Percentiles rank a stretch among this genome's conserved stretches.
Evolutionary conservation across 2,113 vertebrate genomes (phyloP).

Genomic region (Pterocles gutturalis): DNA sequence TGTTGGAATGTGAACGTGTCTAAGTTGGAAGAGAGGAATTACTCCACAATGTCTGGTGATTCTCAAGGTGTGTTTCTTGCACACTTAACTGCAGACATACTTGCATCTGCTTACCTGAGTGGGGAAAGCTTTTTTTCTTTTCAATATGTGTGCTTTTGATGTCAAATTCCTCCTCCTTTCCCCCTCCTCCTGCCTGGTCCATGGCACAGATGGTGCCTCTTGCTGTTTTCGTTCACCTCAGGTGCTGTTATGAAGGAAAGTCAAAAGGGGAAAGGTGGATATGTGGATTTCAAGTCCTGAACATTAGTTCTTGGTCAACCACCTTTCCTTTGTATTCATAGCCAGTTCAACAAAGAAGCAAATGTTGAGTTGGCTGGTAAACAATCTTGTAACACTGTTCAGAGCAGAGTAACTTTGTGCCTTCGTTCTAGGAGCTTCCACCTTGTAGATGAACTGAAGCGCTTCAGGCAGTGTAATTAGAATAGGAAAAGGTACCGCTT

Average conservation of each 20-base stretch:
- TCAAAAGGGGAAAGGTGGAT: neutral
- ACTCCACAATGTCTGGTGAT: neutral
- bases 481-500: neutral
- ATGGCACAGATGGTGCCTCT: neutral
- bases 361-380: neutral
- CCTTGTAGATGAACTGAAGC: neutral
- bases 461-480: neutral
- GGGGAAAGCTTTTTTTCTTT: neutral
- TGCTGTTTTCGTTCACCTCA: neutral
- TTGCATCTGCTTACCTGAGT: neutral
- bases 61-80: neutral
- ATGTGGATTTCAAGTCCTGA: neutral
- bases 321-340: neutral
- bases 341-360: neutral
- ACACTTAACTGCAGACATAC: neutral
- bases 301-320: neutral
- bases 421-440: neutral
- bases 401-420: neutral
- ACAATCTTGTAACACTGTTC: neutral
- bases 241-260: neutral
- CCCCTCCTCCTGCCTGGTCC: neutral
- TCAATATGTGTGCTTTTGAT: neutral
- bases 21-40: neutral
- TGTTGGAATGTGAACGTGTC: neutral
- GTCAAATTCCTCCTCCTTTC: neutral